Percentiles rank a stretch among this genome's conserved stretches.
phyloP scores from a whole-genome alignment of 2,888 invertebrate species.

The Pammene fasciana region DNA sequence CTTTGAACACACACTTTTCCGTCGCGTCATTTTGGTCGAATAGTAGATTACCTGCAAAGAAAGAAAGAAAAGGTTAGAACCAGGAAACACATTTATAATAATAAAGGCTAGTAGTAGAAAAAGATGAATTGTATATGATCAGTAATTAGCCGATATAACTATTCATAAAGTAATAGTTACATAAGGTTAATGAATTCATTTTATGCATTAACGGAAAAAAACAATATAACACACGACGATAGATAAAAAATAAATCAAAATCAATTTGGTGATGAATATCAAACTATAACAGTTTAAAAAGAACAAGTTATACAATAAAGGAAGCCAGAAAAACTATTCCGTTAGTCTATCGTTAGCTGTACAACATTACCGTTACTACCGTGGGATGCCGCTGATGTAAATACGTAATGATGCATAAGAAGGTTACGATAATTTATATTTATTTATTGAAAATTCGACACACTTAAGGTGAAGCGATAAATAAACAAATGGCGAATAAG shows the following conservation, averaged over 20 bases:
- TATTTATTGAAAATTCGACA: constrained; percentile 31
- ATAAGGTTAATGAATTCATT: no score
- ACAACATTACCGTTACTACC: constrained; percentile 27
- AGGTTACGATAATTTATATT: constrained; percentile 25
- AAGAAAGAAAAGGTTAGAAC: constrained; percentile 46
- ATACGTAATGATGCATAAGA: constrained; percentile 33
- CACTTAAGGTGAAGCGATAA: constrained; percentile 15
- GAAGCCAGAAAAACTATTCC: constrained; percentile 36
- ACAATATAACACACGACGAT: no score
- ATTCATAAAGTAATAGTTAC: no score
- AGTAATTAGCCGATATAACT: no score
- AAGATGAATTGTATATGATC: no score
- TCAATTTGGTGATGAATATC: not conserved
- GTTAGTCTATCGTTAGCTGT: constrained; percentile 33
- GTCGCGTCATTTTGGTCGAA: constrained; percentile 67
- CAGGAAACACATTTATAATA: not conserved
- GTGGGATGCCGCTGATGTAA: constrained; percentile 32
- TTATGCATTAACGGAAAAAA: no score
- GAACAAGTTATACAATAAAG: constrained; percentile 38
- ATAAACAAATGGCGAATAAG: not conserved
- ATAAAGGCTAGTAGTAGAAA: no score
- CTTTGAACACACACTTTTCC: constrained; percentile 72
- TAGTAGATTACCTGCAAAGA: constrained; percentile 71
- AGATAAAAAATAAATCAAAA: not conserved
- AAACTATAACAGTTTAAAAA: constrained; percentile 14